Percentiles rank a stretch among this genome's conserved stretches.
phyloP scores from a whole-genome alignment of 2,797 vertebrate genomes.

The Spondyliosoma cantharus region DNA sequence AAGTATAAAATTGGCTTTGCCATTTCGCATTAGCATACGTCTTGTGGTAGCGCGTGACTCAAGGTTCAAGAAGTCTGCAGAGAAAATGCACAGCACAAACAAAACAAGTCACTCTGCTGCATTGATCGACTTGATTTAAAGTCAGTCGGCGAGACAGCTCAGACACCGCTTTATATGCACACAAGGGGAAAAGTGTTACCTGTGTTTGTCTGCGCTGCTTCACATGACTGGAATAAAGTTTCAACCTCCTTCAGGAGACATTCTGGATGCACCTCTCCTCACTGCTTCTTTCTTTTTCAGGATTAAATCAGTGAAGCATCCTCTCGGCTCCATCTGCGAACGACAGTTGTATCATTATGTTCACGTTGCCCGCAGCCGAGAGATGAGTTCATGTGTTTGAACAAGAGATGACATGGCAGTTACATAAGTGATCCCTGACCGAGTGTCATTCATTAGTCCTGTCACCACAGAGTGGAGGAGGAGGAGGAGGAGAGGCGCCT shows the following conservation, averaged over 20 bases:
- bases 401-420: constrained; percentile 28
- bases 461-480: neutral
- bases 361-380: constrained; percentile 22
- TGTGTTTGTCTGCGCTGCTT: constrained; percentile 1
- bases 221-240: too few species aligned
- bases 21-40: constrained; percentile 45
- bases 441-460: constrained; percentile 7
- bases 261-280: neutral
- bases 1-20: constrained; percentile 60
- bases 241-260: neutral
- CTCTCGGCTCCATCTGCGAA: neutral
- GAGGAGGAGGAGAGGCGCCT: neutral
- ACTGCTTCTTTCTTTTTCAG: neutral
- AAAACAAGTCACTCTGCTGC: constrained; percentile 20
- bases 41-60: constrained; percentile 21
- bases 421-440: constrained; percentile 48
- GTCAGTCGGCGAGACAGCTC: constrained; percentile 17
- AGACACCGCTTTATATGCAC: neutral
- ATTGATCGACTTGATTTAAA: constrained; percentile 40
- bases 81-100: constrained; percentile 6
- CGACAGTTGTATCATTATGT: constrained; percentile 6
- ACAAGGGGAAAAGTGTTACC: constrained; percentile 9
- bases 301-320: neutral
- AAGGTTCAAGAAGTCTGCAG: constrained; percentile 24
- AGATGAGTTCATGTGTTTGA: constrained; percentile 19